phyloP scores from a whole-genome alignment of 1,140 invertebrate genomes.

The Drosophila ercepeae region DNA sequence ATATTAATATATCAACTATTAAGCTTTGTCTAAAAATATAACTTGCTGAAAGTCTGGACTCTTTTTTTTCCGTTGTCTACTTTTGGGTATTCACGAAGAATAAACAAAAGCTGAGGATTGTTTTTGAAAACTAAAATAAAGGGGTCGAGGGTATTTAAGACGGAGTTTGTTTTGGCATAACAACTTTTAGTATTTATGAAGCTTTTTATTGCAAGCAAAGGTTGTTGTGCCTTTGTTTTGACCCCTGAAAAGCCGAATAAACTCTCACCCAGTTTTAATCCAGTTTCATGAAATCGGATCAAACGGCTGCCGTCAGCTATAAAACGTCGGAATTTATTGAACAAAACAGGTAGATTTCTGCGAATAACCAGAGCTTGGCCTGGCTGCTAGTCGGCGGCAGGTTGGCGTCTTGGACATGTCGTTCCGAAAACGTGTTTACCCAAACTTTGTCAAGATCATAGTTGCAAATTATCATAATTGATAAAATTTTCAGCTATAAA shows the following conservation, averaged over 20 bases:
- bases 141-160: background rate
- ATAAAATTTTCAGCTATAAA: constrained; percentile 51
- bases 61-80: too few relatives aligned
- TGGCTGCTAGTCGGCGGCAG: constrained; percentile 5
- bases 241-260: background rate
- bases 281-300: constrained; percentile 11
- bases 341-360: constrained; percentile 13
- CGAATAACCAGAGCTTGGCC: constrained; percentile 9
- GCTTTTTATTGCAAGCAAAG: background rate
- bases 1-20: too few relatives aligned
- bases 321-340: constrained; percentile 4
- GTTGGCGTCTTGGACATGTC: too few relatives aligned
- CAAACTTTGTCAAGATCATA: constrained; percentile 66
- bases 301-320: constrained; percentile 10
- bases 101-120: background rate
- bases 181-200: background rate
- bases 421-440: constrained; percentile 57
- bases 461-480: constrained; percentile 65
- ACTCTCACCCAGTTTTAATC: constrained; percentile 2
- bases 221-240: constrained; percentile 1
- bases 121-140: background rate
- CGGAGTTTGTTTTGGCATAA: background rate
- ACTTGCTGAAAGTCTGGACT: too few relatives aligned
- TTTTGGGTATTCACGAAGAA: background rate
- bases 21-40: too few relatives aligned